Base-by-base conservation (phyloP, 2,113 vertebrate genomes). In the Speoplatyrhinus poulsoni region DNA sequence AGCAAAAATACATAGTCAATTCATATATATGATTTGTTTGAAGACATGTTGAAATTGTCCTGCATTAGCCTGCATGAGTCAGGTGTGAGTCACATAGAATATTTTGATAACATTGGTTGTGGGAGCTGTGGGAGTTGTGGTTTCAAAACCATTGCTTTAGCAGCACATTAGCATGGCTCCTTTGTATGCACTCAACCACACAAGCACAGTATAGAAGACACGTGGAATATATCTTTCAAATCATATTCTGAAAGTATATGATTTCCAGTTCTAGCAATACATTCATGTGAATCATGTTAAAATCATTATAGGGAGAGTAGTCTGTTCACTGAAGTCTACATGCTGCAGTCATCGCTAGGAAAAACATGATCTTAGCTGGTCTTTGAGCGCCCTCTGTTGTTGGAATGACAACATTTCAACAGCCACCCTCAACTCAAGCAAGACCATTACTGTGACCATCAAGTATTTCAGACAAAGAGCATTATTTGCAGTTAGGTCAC, bases 351-450 rank as follows among this genome's bases (percentile, higher is more conserved):
- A 6, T 6, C 7, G 7, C 36, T 41, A 41, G 36, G 36, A 41
- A 7, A 41, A 41, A 26, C 1, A 41, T 41, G 5, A 41, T 61
- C 17, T 82, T 83, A 67, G 19, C 36, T 73, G 70, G 87, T 86
- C 86, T 71, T 88, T 72, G 67, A 72, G 36, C 89, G 12, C 89
- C 89, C 85, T 90, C 91, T 90, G 79, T 76, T 81, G 91, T 79
- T 46, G n/a, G 56, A 17, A 67, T 53, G 2, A 5, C 12, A 19
- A 47, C 49, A 82, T 56, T 54, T 3, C 64, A 61, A 49, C 13
- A 17, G 26, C 54, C 17, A 6, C 19, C 32, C 9, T 49, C 61
- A 63, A 9, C 54, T 56, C 15, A 41, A 41, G 36, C 36, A 41
- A 41, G 7, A 41, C 36, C 7, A 41, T 5, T 41, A 41, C 36